phyloP scores from a whole-genome alignment of 92 coral and sea anemone genomes.

The Zoanthus sociatus region DNA sequence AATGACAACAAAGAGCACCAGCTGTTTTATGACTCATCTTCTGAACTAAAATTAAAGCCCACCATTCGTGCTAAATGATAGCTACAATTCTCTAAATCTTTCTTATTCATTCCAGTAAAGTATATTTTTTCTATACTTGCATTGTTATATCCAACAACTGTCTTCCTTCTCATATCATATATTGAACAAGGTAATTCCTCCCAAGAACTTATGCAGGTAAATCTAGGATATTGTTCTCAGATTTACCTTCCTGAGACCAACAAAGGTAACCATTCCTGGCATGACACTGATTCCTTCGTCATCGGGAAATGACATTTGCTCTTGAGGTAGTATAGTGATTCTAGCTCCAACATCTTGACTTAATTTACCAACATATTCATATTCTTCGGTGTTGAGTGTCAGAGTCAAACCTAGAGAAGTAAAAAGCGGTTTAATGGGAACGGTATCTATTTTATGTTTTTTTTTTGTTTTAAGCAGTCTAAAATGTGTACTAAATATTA shows the following conservation, averaged over 20 bases:
- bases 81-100: background rate
- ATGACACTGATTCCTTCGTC: slow-evolving; percentile 65
- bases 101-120: background rate
- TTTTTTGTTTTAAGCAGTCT: no score
- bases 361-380: slow-evolving; percentile 19
- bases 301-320: slow-evolving; percentile 56
- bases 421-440: no score
- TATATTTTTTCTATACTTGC: background rate
- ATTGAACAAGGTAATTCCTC: no score
- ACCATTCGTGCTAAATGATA: background rate
- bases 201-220: no score
- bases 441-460: no score
- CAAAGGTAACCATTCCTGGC: slow-evolving; percentile 39
- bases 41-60: background rate
- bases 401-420: slow-evolving; percentile 45
- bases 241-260: slow-evolving; percentile 34
- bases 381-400: slow-evolving; percentile 43
- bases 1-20: no score
- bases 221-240: background rate
- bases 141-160: background rate
- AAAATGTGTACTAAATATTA: no score
- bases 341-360: slow-evolving; percentile 52
- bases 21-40: background rate
- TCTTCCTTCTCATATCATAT: background rate
- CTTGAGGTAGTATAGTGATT: slow-evolving; percentile 35